Evolutionary conservation across 2,888 invertebrate genomes (phyloP), one percentile per base, ranked within the genome.

Genomic region (Ellobium chinense): DNA sequence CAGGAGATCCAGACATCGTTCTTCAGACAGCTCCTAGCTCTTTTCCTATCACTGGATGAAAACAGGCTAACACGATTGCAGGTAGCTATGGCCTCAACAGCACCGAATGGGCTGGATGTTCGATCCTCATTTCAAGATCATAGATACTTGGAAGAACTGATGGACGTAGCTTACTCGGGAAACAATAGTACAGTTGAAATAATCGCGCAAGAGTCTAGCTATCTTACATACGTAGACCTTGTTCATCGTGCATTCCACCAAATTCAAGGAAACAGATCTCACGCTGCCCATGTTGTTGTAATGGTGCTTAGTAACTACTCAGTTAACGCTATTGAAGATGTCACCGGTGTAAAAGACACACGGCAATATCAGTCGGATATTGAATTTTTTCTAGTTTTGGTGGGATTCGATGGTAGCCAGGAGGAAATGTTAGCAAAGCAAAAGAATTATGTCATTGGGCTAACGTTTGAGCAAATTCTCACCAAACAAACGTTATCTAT

Each of bases 401-500:
- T 70, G 27, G 31, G 27, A 21, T 14, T n/a, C 1, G 31, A 70
- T 21, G 54, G n/a, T n/a, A n/a, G n/a, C n/a, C n/a, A n/a, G n/a
- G 21, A n/a, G 2, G 31, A 54, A 21, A 34, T 12, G 1, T 24
- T 1, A 7, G 9, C 2, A 1, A 1, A 27, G 7, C 34, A n/a
- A 31, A 31, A 46, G 34, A 70, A 54, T 12, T 56, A 14, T 7
- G 9, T 70, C 34, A 56, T 56, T n/a, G 29, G 29, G 5, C 0
- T 12, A n/a, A 12, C 4, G 12, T 70, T 70, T n/a, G 36, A 46
- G 29, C 14, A 24, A 21, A 9, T 70, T n/a, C 1, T 24, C 18
- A n/a, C 31, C 9, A 70, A 70, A 12, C 69, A 70, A 21, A 21
- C 56, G 5, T 56, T 70, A n/a, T 56, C 69, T 2, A 54, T 70